Percentiles rank a stretch among this genome's conserved stretches.
These are phyloP conservation scores for Perizoma flavofasciatum DNA, from an alignment of 2,888 invertebrate genomes.

Conservation along the genomic window DNA sequence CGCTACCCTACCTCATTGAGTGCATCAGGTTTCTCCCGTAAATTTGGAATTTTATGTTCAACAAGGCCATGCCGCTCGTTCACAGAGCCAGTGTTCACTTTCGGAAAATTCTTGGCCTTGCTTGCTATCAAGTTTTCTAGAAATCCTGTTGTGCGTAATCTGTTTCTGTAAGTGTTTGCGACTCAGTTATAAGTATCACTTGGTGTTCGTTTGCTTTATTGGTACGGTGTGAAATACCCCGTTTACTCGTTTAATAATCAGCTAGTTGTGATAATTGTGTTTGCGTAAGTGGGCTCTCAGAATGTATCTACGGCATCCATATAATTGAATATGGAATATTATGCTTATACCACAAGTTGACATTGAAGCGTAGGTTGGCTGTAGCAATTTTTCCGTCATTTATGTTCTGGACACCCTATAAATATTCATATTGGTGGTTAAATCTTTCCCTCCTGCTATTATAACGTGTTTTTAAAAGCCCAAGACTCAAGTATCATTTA, in stretches of 20 bases:
- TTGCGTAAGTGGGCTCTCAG: constrained; percentile 8
- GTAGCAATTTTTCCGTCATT: constrained; percentile 3
- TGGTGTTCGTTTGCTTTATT: not conserved
- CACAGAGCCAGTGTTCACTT: not conserved
- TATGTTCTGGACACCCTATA: constrained; percentile 5
- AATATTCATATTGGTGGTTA: constrained; percentile 10
- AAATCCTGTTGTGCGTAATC: constrained; percentile 9
- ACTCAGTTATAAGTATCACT: not conserved
- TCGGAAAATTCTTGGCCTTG: constrained; percentile 1
- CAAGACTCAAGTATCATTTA: constrained; percentile 9
- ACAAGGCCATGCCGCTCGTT: constrained; percentile 3
- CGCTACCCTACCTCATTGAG: not conserved
- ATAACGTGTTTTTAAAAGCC: constrained; percentile 10
- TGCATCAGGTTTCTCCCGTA: constrained; percentile 11
- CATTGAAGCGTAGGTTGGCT: not conserved
- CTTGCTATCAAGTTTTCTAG: not conserved
- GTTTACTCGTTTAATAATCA: constrained; percentile 16
- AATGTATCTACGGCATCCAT: constrained; percentile 4
- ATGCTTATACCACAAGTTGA: constrained; percentile 13
- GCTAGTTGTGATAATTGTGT: constrained; percentile 4
- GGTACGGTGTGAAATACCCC: not conserved
- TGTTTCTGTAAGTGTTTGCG: constrained; percentile 1
- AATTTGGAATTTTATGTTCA: constrained; percentile 3
- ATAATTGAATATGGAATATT: constrained; percentile 5
- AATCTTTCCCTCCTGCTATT: not conserved